Evolutionary conservation across 2,888 invertebrate species (phyloP), one percentile per base, ranked within the genome.

Genomic region (Diogma glabrata): DNA sequence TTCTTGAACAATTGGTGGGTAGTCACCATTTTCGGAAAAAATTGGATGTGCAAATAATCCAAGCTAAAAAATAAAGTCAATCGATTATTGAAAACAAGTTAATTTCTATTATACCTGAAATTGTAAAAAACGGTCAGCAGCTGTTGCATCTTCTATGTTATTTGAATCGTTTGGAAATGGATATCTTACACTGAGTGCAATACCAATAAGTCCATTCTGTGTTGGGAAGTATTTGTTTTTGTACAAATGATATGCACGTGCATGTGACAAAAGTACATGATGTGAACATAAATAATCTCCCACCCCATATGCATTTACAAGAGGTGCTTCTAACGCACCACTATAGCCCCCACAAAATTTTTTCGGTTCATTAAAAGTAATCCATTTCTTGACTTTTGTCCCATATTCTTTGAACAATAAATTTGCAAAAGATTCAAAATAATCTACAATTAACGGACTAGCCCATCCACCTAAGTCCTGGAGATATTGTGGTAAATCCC

Each of bases 311-410:
- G 67, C 61, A 43, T 71, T 65, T 2, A 73, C 49, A 5, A 64
- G 22, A 8, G 43, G 43, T 22, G 43, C 67, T 53, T 62, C 63
- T 0, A 60, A 58, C 0, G 51, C 57, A 2, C 46, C 50, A 1
- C 76, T 76, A 59, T 81, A 79, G 0, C 74, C 75, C 1, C 58
- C 61, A 49, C 71, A 72, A 38, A 67, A 65, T 53, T 69, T 64
- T 53, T 62, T 65, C 0, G 77, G 77, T 57, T 79, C 79, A 57
- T 80, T 79, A 52, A 78, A 72, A 0, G 79, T 79, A 10, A 77
- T 72, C 75, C 77, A 79, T 6, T 72, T 72, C 57, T 76, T 73
- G 0, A 63, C 75, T 53, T 73, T 67, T 53, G 74, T 73, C 4
- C 75, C 75, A 54, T 72, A 75, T 19, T 61, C 60, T 28, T 64